Base-by-base conservation (phyloP, 2,888 invertebrate genomes). In the Steinernema hermaphroditum region DNA sequence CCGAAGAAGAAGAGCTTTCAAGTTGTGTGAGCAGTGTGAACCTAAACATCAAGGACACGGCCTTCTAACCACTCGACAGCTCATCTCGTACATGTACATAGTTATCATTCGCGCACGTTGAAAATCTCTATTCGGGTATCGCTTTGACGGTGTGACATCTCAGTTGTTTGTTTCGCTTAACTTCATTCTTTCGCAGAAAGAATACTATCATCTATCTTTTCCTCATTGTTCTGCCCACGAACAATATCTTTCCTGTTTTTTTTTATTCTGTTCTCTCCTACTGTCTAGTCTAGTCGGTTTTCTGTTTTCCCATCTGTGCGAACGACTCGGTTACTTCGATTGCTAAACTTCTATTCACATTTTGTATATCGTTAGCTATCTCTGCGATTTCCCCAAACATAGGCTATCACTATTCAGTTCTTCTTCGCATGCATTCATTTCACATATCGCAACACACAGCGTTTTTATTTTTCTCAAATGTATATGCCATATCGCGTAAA, bases 81-180 rank as follows among this genome's bases (percentile, higher is more conserved):
- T 24, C 27, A 12, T 27, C 27, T 27, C 54, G n/a, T n/a, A n/a
- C n/a, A 12, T 54, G 54, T 54, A 54, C 54, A 54, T 54, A 54
- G 24, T 54, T 27, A 22, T 54, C 27, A 19, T 22, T 54, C 54
- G 2, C n/a, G n/a, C 27, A 22, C 27, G 8, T 54, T 27, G 22
- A 22, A 37, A 12, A 19, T 24, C 22, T 54, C 27, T 22, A 54
- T 19, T 54, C 54, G 54, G 54, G 54, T 54, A 54, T 54, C 27
- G 54, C 54, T 54, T 54, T 54, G 54, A 54, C 54, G 54, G 54
- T 54, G 54, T 54, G 54, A 54, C 54, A 54, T 54, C 54, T 54
- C 54, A 54, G 54, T 27, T 27, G 54, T 27, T 54, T 54, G 27
- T 54, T 54, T 54, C 54, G 54, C 54, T 54, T 54, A 54, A 54